A percentile compares a stretch with the other conserved stretches of the same genome.
Evolutionary conservation across 64 coral and sea anemone species (phyloP).

Genomic region (Orbicella faveolata): DNA sequence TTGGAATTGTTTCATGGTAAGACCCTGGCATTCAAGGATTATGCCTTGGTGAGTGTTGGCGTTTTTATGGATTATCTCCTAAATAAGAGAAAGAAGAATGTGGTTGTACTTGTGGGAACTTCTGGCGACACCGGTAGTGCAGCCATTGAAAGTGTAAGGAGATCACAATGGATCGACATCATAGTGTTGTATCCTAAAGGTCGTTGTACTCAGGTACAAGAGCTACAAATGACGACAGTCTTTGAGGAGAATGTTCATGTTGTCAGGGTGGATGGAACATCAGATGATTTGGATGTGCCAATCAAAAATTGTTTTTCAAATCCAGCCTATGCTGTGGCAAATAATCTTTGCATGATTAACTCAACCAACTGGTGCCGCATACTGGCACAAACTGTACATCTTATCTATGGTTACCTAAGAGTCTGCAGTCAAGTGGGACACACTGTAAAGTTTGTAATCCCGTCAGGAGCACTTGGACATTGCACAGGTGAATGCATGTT

Average conservation of each 20-base stretch:
- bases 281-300: slow-evolving; percentile 78
- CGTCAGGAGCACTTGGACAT: slow-evolving; percentile 90
- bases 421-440: slow-evolving; percentile 70
- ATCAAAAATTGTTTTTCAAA: slow-evolving; percentile 70
- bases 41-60: slow-evolving; percentile 61
- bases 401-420: slow-evolving; percentile 89
- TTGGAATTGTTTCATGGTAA: slow-evolving; percentile 95
- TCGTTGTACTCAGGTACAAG: slow-evolving; percentile 72
- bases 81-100: slow-evolving; percentile 69
- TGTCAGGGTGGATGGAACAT: slow-evolving; percentile 68
- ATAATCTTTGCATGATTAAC: slow-evolving; percentile 80
- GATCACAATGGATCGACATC: slow-evolving; percentile 64
- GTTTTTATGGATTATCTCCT: slow-evolving; percentile 83
- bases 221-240: slow-evolving; percentile 94
- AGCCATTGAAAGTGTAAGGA: slow-evolving; percentile 84
- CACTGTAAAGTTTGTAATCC: slow-evolving; percentile 73
- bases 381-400: slow-evolving; percentile 81
- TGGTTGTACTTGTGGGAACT: slow-evolving; percentile 72
- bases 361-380: slow-evolving; percentile 88
- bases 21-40: slow-evolving; percentile 95
- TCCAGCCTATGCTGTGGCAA: slow-evolving; percentile 1
- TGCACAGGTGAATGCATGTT: slow-evolving; percentile 62
- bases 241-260: slow-evolving; percentile 82
- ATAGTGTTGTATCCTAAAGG: slow-evolving; percentile 90
- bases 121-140: slow-evolving; percentile 97